Conservation (phyloP, 1,140 invertebrate species). For the Eriosoma lanigerum region DNA sequence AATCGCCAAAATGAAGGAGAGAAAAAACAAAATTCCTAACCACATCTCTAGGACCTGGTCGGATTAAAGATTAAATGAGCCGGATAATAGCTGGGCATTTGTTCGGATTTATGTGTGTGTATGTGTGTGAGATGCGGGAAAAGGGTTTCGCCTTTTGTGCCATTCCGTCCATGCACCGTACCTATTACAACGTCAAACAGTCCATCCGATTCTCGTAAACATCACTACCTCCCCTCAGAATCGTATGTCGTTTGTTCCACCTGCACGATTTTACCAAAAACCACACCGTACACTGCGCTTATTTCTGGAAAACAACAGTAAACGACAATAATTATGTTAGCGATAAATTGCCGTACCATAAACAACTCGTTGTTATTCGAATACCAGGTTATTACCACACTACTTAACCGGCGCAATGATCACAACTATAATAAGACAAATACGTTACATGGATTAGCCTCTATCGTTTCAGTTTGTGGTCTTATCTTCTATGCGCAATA, state of each 20-base stretch:
- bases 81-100: conserved; percentile 28
- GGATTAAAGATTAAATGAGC: conserved; percentile 45
- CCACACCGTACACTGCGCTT: neutral
- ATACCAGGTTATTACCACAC: neutral
- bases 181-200: conserved; percentile 44
- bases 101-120: neutral
- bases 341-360: neutral
- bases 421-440: no score
- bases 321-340: conserved; percentile 7
- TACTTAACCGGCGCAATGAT: neutral
- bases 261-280: neutral
- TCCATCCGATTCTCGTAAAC: conserved; percentile 51
- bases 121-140: neutral
- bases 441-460: no score
- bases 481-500: no score
- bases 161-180: neutral
- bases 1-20: neutral
- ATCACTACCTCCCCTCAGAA: neutral
- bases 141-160: conserved; percentile 15
- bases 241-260: conserved; percentile 8
- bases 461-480: no score
- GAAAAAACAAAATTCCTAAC: neutral
- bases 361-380: neutral
- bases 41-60: neutral
- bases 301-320: conserved; percentile 15